Percentiles rank a stretch among this genome's conserved stretches.
These are phyloP conservation scores for Leucophenga montana DNA, from an alignment of 2,888 invertebrate species.

Conservation along the genomic window DNA sequence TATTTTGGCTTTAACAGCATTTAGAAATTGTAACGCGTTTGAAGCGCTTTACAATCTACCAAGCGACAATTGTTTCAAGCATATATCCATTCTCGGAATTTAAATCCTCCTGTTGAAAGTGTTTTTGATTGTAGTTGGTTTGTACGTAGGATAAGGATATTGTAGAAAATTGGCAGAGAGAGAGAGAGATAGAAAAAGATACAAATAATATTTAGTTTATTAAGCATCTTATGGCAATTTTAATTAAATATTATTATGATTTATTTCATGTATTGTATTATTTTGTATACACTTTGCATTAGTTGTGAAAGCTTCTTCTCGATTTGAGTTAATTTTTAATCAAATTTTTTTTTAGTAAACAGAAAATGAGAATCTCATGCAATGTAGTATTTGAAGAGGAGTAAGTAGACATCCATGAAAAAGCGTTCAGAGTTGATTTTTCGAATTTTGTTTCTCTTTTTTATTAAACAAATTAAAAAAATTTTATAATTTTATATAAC, in stretches of 20 bases:
- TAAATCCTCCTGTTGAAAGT: conserved; percentile 78
- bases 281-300: conserved; percentile 28
- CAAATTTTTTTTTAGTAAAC: background rate
- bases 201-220: conserved; percentile 47
- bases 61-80: conserved; percentile 79
- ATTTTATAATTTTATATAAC: conserved; percentile 7
- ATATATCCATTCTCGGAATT: conserved; percentile 79
- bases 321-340: background rate
- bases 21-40: background rate
- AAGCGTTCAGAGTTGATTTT: conserved; percentile 42
- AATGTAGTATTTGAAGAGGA: conserved; percentile 28
- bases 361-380: conserved; percentile 11
- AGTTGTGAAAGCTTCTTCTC: too few relatives aligned
- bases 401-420: background rate
- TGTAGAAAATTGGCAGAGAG: conserved; percentile 37
- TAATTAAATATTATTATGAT: conserved; percentile 23
- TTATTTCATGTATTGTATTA: conserved; percentile 19
- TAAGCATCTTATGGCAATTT: conserved; percentile 38
- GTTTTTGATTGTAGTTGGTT: conserved; percentile 36
- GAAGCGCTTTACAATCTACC: conserved; percentile 63
- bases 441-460: conserved; percentile 24
- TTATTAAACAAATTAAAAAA: conserved; percentile 31
- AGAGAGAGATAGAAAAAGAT: conserved; percentile 54
- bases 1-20: background rate
- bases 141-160: conserved; percentile 32